These are phyloP conservation scores for Laticauda laticaudata DNA, from an alignment of 2,113 vertebrate species.

Conservation along the genomic window DNA sequence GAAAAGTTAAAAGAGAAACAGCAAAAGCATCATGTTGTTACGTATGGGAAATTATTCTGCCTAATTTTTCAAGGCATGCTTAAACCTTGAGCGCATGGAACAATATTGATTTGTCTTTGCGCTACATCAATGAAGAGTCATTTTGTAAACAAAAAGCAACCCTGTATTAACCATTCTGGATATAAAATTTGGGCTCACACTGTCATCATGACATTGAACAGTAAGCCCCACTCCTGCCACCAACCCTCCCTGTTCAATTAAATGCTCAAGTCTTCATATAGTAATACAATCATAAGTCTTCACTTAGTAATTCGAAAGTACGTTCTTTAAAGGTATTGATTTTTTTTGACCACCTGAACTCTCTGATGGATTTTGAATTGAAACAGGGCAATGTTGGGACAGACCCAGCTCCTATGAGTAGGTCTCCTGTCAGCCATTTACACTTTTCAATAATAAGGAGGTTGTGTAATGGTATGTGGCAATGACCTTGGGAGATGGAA, in stretches of 20 bases:
- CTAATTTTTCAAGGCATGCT: background rate
- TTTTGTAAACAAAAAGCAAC: background rate
- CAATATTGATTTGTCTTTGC: background rate
- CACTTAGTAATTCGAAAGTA: background rate
- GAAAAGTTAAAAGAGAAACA: background rate
- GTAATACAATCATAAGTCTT: background rate
- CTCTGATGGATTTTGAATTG: background rate
- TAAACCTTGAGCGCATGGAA: background rate
- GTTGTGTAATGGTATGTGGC: background rate
- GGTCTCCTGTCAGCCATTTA: background rate
- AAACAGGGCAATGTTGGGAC: background rate
- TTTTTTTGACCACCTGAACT: background rate
- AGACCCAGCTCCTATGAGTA: background rate
- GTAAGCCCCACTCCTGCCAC: background rate
- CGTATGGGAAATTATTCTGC: background rate
- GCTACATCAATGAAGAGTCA: background rate
- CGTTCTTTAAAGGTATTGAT: background rate
- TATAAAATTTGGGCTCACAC: background rate
- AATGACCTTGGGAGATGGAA: background rate
- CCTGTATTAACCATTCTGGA: background rate
- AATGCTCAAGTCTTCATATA: background rate
- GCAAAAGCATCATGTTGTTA: background rate
- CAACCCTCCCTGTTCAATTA: background rate
- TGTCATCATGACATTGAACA: background rate
- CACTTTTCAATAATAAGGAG: background rate